Evolutionary conservation across 1,140 invertebrate genomes (phyloP).

Genomic region (Eumaeus atala): DNA sequence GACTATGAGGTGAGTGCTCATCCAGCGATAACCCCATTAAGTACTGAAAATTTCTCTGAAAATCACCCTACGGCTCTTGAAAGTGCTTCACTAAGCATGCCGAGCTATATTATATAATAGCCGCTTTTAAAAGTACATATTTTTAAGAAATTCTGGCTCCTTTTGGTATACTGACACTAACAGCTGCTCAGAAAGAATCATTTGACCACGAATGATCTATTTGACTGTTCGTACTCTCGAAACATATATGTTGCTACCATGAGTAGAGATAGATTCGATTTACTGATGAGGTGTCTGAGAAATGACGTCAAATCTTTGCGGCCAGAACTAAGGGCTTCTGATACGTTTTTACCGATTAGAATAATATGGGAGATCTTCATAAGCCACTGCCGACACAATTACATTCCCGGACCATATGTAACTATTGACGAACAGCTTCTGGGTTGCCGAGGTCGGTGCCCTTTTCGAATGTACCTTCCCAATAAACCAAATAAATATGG

Average conservation of each 20-base stretch:
- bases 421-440: neutral
- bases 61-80: too few species aligned
- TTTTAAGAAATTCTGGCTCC: constrained; percentile 12
- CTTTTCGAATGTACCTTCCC: neutral
- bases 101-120: neutral
- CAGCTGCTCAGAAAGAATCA: constrained; percentile 25
- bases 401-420: neutral
- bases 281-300: neutral
- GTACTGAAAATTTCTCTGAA: too few species aligned
- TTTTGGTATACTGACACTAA: constrained; percentile 19
- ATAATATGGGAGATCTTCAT: neutral
- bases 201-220: constrained; percentile 18
- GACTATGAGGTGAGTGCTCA: too few species aligned
- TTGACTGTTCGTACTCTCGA: constrained; percentile 15
- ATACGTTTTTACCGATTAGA: neutral
- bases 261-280: neutral
- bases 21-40: too few species aligned
- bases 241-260: neutral
- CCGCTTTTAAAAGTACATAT: neutral
- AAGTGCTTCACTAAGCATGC: neutral
- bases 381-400: neutral
- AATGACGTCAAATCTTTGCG: neutral
- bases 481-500: constrained; percentile 1
- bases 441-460: neutral
- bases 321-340: neutral